phyloP scores from a whole-genome alignment of 2,113 vertebrate genomes.

The Sardina pilchardus region DNA sequence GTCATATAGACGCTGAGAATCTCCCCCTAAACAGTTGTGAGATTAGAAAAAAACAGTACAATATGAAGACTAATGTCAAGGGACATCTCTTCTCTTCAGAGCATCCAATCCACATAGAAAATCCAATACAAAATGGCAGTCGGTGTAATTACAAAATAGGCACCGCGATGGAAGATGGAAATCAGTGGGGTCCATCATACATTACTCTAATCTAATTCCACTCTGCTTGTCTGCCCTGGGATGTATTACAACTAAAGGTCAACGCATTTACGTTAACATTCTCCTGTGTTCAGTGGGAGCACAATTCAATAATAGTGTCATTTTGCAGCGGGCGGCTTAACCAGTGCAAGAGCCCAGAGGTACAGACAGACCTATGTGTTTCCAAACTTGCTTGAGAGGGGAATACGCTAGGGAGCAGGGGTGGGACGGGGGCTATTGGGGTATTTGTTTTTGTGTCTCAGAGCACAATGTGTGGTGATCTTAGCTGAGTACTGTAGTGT shows the following conservation, averaged over 20 bases:
- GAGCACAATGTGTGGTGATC: neutral
- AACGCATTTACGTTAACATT: slow-evolving; percentile 15
- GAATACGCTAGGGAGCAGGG: neutral
- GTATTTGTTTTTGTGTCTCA: neutral
- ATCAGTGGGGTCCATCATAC: neutral
- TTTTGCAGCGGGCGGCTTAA: neutral
- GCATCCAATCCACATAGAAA: neutral
- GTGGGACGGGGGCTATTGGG: neutral
- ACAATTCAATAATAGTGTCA: slow-evolving; percentile 6
- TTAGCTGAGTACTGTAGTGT: neutral
- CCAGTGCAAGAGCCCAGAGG: neutral
- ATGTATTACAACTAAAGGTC: slow-evolving; percentile 1
- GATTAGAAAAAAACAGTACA: slow-evolving; percentile 7
- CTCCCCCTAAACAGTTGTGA: neutral
- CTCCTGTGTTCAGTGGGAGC: slow-evolving; percentile 1
- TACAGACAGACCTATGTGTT: neutral
- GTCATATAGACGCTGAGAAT: neutral
- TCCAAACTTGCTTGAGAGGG: neutral
- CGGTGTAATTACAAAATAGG: neutral
- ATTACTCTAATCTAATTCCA: neutral
- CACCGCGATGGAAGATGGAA: neutral
- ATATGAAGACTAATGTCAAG: neutral
- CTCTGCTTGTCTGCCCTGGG: neutral
- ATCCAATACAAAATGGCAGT: slow-evolving; percentile 18
- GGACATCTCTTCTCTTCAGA: neutral